These are phyloP conservation scores for Anguilla marmorata DNA, from an alignment of 2,797 vertebrate species.

Conservation along the genomic window DNA sequence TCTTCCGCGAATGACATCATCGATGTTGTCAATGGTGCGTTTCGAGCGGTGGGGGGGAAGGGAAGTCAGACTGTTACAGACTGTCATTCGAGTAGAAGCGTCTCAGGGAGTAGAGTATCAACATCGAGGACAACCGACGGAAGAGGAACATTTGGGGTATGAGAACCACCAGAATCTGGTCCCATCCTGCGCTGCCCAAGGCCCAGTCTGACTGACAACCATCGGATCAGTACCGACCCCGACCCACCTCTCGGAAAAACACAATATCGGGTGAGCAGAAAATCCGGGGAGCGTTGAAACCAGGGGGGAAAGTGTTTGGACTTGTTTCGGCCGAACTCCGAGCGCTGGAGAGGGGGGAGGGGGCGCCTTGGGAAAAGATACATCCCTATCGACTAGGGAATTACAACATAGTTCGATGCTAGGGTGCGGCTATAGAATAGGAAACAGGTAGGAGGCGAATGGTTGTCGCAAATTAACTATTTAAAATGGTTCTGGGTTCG, in stretches of 20 bases:
- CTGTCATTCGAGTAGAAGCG: conserved; percentile 33
- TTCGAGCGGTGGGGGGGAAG: conserved; percentile 48
- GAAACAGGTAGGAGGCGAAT: not conserved
- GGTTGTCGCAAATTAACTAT: not conserved
- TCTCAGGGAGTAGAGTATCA: conserved; percentile 21
- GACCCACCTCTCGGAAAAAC: conserved; percentile 61
- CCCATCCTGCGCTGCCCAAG: conserved; percentile 77
- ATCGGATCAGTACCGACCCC: conserved; percentile 66
- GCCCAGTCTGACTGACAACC: conserved; percentile 73
- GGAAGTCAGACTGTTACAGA: conserved; percentile 34
- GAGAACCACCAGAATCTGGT: conserved; percentile 75
- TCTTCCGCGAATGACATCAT: conserved; percentile 76
- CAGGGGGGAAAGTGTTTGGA: not conserved
- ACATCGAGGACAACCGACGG: conserved; percentile 23
- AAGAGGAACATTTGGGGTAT: conserved; percentile 56
- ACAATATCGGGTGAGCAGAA: conserved; percentile 67
- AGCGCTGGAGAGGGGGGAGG: conserved; percentile 12
- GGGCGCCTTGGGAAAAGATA: not conserved
- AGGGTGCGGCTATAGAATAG: conserved; percentile 66
- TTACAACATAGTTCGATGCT: conserved; percentile 33
- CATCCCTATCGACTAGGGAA: not conserved
- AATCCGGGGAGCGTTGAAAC: conserved; percentile 60
- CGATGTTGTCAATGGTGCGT: conserved; percentile 57
- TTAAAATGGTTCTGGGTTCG: not conserved
- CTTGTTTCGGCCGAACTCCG: conserved; percentile 14